Evolutionary conservation across 1,140 invertebrate genomes (phyloP), one percentile per base, ranked within the genome.

Genomic region (Euglossa dilemma): DNA sequence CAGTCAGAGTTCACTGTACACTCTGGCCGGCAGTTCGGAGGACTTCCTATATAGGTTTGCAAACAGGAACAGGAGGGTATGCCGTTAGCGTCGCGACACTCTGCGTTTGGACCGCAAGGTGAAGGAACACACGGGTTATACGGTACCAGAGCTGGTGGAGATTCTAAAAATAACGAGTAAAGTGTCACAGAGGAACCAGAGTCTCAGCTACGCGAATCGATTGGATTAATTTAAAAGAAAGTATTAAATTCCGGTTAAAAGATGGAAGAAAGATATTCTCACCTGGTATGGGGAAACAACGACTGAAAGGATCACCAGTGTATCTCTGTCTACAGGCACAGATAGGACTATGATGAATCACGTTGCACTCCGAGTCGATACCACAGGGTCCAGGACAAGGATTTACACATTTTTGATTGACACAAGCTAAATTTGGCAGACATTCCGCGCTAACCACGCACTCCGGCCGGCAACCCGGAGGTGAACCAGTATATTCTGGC

Each of bases 391-490:
- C 95, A 23, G 93, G 92, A 97, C 93, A 67, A 45, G 64, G 64
- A 2, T 67, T 43, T 1, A 4, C 23, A 9, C 64, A 67, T 16
- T 45, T 67, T 11, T 23, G 6, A 81, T 95, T 95, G 80, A 96
- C 95, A 87, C 97, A 97, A 50, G 96, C 94, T 45, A 89, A 78
- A 90, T 96, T 95, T 80, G 95, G 95, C 0, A 96, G 92, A 90
- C 96, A 97, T 91, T 97, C 96, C 0, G 95, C 95, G 91, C 96
- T 96, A 28, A 96, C 95, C 14, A 95, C 95, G 91, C 96, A 97
- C 92, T 97, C 96, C 9, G 97, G 96, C 70, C 96, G 94, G 91
- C 97, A 97, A 85, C 96, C 96, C 63, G 92, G 95, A 8, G 95
- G 95, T 89, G 75, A 92, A 67, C 95, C 95, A 71, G 94, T 90